These are phyloP conservation scores for Umimayanthus kanabou DNA, from an alignment of 92 coral and sea anemone species.

Conservation along the genomic window DNA sequence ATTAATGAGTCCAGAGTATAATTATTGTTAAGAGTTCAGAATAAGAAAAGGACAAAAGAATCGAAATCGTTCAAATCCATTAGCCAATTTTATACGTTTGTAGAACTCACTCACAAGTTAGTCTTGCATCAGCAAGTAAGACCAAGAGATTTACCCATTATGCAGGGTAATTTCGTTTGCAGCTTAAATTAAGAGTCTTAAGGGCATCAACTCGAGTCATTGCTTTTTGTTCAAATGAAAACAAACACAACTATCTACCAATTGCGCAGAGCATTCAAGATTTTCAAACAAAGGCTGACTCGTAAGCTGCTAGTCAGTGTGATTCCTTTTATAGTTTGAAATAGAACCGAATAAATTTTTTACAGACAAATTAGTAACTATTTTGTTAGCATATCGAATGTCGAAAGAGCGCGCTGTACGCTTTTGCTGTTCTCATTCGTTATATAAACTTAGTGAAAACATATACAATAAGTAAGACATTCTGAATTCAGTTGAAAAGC, in stretches of 20 bases:
- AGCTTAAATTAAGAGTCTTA: neutral
- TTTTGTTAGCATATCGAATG: neutral
- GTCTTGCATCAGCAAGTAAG: neutral
- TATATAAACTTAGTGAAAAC: neutral
- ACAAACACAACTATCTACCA: neutral
- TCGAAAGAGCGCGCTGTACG: neutral
- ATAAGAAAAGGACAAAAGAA: neutral
- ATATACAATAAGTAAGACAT: neutral
- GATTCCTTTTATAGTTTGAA: neutral
- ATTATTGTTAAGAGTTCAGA: conserved; percentile 28
- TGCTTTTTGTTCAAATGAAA: conserved; percentile 12
- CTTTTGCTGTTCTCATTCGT: neutral
- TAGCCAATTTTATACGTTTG: neutral
- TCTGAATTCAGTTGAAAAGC: neutral
- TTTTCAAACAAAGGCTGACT: neutral
- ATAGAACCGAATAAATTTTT: too few relatives aligned
- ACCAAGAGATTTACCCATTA: neutral
- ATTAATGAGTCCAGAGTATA: conserved; percentile 9
- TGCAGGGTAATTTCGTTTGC: neutral
- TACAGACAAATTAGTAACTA: neutral
- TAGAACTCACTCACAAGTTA: neutral
- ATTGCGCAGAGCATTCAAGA: neutral
- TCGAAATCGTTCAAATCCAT: neutral
- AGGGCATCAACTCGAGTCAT: neutral
- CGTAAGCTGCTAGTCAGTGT: neutral